Conservation (phyloP, 1,140 invertebrate species). For the Pseudobourletiella spinata region DNA sequence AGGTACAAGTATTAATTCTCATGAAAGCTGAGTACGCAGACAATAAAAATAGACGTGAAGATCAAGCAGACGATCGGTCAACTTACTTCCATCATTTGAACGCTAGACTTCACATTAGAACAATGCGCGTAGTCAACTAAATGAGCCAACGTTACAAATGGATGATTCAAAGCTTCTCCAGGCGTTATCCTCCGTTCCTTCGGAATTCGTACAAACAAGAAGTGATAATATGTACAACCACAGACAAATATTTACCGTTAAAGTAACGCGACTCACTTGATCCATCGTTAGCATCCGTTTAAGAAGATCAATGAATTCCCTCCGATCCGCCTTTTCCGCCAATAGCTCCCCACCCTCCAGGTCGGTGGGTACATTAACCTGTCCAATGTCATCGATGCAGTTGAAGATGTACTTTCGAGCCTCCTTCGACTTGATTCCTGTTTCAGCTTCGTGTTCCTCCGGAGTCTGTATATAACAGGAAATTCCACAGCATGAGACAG, state of each 20-base stretch:
- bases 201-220: too few relatives aligned
- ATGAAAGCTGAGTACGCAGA: background rate
- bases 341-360: constrained; percentile 88
- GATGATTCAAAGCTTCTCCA: constrained; percentile 87
- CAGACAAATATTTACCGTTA: constrained; percentile 6
- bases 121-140: constrained; percentile 93
- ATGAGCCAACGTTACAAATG: constrained; percentile 86
- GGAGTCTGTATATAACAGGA: constrained; percentile 57
- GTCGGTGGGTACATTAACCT: constrained; percentile 93
- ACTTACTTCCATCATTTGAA: constrained; percentile 93
- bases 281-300: constrained; percentile 97
- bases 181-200: constrained; percentile 88
- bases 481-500: too few relatives aligned
- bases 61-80: too few relatives aligned
- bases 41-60: too few relatives aligned
- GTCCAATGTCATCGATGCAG: constrained; percentile 96
- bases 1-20: constrained; percentile 18
- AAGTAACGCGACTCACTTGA: constrained; percentile 62
- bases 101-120: constrained; percentile 88
- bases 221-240: too few relatives aligned
- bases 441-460: constrained; percentile 96
- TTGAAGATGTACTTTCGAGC: constrained; percentile 99
- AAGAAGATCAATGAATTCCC: constrained; percentile 92
- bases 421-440: constrained; percentile 97
- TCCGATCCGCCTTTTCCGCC: constrained; percentile 89